Base-by-base conservation (phyloP, 1,140 invertebrate genomes). In the Pseudomyrmex cubaensis region DNA sequence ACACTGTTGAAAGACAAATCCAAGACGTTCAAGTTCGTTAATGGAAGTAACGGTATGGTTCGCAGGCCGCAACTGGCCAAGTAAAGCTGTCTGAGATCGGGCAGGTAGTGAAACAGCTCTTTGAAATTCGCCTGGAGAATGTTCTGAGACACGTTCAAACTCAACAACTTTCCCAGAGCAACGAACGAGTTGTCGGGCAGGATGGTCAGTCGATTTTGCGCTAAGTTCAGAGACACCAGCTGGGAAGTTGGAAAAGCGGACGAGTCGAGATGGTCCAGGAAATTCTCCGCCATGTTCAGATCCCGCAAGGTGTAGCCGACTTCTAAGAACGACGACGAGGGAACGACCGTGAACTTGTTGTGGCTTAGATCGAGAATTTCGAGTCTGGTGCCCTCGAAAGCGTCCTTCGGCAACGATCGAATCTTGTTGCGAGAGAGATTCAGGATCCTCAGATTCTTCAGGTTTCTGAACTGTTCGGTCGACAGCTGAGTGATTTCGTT, bases 151-250 rank as follows among this genome's bases (percentile, higher is more conserved):
- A 99, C 94, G 92, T 98, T 97, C 76, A 98, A 93, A 84, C 95
- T 96, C 62, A 97, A 95, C 44, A 99, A 94, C 84, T 96, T 96
- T 22, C 96, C 96, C 8, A 98, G 94, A 86, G 97, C 97, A 0
- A 97, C 97, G 92, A 99, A 98, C 2, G 98, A 97, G 91, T 98
- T 98, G 92, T 98, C 98, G 0, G 98, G 97, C 56, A 98, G 92
- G 73, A 98, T 97, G 0, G 97, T 97, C 35, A 99, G 95, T 89
- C 96, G 96, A 94, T 99, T 99, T 84, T 95, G 95, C 15, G 97
- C 96, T 83, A 99, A 94, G 94, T 97, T 96, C 17, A 99, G 94
- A 77, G 95, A 95, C n/a, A 97, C 96, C 44, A 98, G 93, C 90
- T 97, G 97, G 54, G 97, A 96, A 20, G 97, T 97, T 50, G 97